A percentile compares a stretch with the other conserved stretches of the same genome.
These are phyloP conservation scores for Plutella xylostella DNA, from an alignment of 2,888 invertebrate genomes.

Conservation along the genomic window DNA sequence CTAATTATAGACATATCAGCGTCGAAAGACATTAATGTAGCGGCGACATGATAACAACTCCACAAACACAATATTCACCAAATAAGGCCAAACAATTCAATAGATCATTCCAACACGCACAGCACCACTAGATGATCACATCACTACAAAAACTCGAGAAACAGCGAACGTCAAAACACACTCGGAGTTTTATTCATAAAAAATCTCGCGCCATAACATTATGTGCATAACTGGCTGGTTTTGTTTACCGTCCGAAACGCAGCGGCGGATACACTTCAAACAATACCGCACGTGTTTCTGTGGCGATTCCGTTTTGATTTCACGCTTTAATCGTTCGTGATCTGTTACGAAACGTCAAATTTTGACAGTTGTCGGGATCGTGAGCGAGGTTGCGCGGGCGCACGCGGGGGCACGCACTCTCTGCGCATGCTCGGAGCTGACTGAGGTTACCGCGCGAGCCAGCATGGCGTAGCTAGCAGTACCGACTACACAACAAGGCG, in stretches of 20 bases:
- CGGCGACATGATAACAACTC: constrained; percentile 46
- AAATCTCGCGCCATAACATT: constrained; percentile 31
- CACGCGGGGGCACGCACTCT: constrained; percentile 30
- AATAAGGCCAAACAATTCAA: constrained; percentile 27
- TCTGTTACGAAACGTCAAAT: constrained; percentile 47
- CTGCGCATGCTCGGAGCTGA: constrained; percentile 42
- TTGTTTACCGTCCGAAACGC: background rate
- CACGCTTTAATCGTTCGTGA: constrained; percentile 25
- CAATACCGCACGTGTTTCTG: background rate
- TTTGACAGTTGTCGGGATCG: constrained; percentile 59
- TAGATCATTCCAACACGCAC: constrained; percentile 25
- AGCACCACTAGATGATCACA: constrained; percentile 34
- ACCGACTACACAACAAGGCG: constrained; percentile 25
- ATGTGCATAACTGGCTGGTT: constrained; percentile 19
- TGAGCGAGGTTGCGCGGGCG: constrained; percentile 39
- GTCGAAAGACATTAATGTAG: constrained; percentile 47
- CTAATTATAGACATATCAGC: constrained; percentile 66
- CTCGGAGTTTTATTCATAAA: constrained; percentile 33
- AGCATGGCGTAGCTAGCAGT: background rate
- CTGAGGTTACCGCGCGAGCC: constrained; percentile 22
- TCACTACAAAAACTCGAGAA: constrained; percentile 37
- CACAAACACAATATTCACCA: constrained; percentile 31
- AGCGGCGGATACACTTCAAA: too few relatives aligned
- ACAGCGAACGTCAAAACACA: constrained; percentile 35
- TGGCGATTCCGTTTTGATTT: constrained; percentile 23